Conservation (phyloP, 2,113 vertebrate genomes). For the Rhea pennata region DNA sequence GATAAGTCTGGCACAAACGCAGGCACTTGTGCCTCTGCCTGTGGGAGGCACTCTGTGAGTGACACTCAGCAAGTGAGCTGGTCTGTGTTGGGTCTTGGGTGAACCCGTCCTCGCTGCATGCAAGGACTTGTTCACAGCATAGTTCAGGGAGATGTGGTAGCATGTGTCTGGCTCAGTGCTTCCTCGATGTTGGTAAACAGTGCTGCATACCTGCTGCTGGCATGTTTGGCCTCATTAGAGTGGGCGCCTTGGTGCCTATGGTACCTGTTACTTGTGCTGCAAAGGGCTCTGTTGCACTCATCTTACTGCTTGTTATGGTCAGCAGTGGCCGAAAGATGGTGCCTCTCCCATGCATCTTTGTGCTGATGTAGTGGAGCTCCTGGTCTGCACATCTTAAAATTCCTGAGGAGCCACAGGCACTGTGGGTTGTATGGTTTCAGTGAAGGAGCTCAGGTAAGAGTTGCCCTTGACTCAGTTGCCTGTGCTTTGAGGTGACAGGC, state of each 20-base stretch:
- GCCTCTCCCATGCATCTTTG: neutral
- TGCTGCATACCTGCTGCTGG: neutral
- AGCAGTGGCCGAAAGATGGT: constrained; percentile 51
- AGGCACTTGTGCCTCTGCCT: too few species aligned
- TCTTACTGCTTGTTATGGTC: constrained; percentile 32
- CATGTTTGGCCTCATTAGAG: neutral
- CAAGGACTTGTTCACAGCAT: neutral
- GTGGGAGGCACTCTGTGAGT: too few species aligned
- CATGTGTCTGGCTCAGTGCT: neutral
- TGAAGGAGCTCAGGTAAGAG: neutral
- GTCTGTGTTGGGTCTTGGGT: neutral
- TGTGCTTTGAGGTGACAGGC: neutral
- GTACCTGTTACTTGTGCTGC: neutral
- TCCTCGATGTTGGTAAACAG: neutral
- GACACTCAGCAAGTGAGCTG: too few species aligned
- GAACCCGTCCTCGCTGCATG: rapidly evolving
- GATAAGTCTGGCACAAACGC: neutral
- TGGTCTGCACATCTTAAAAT: neutral
- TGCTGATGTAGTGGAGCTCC: neutral
- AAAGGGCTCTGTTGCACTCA: neutral
- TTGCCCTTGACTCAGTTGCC: neutral
- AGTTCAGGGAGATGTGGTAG: rapidly evolving
- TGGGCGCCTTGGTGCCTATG: neutral
- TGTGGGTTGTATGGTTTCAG: rapidly evolving
- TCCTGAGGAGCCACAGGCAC: neutral